phyloP scores from a whole-genome alignment of 2,888 invertebrate species.

The Drosophila mulleri region DNA sequence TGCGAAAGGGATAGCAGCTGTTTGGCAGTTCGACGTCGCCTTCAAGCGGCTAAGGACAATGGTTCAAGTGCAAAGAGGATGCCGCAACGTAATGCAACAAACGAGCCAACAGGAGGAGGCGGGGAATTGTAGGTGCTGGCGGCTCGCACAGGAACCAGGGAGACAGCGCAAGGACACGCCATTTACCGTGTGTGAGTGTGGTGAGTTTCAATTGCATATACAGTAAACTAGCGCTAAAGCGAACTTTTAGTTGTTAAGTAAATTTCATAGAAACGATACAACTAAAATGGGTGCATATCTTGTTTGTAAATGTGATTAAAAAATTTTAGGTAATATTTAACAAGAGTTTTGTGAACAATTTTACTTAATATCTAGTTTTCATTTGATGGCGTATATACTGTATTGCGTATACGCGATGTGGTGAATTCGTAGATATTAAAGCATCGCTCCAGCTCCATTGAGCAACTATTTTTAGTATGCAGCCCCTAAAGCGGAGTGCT shows the following conservation, averaged over 20 bases:
- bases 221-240: slow-evolving; percentile 34
- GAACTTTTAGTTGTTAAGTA: not conserved
- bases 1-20: slow-evolving; percentile 74
- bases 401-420: slow-evolving; percentile 74
- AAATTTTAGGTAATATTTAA: not conserved
- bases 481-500: slow-evolving; percentile 29
- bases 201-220: slow-evolving; percentile 63
- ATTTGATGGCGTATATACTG: not conserved
- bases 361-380: not conserved
- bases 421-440: slow-evolving; percentile 38
- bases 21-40: slow-evolving; percentile 33
- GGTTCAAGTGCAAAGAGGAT: slow-evolving; percentile 84
- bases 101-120: slow-evolving; percentile 1
- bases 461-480: slow-evolving; percentile 48
- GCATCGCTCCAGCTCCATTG: slow-evolving; percentile 13
- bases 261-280: no score
- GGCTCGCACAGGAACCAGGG: slow-evolving; percentile 30
- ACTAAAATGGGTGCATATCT: not conserved
- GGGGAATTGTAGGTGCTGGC: slow-evolving; percentile 10
- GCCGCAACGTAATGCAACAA: slow-evolving; percentile 63
- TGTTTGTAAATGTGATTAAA: no score
- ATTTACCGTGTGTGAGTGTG: slow-evolving; percentile 32
- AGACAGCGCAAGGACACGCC: slow-evolving; percentile 50
- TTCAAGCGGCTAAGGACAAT: slow-evolving; percentile 75
- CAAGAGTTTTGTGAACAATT: not conserved